Evolutionary conservation across 2,888 invertebrate species (phyloP), one percentile per base, ranked within the genome.

Genomic region (Amphipoea oculea): DNA sequence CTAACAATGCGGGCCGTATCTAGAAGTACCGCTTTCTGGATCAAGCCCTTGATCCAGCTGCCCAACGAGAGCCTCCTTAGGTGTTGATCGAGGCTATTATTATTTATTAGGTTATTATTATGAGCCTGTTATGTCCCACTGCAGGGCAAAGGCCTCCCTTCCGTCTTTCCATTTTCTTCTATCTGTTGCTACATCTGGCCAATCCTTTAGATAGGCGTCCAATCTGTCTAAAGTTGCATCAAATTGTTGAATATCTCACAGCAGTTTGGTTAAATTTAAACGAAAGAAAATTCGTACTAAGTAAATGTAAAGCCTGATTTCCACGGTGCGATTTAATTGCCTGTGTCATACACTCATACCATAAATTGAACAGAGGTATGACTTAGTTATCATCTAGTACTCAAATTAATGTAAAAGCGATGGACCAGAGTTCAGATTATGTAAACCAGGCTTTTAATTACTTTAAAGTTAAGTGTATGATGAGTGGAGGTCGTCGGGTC

Each of bases 361-460:
- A n/a, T n/a, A n/a, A 57, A 57, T 57, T 57, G 0, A 57, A 57
- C 57, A 57, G 23, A 57, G 4, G 3, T 11, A 57, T 57, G 57
- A 57, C 23, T 57, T 11, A n/a, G n/a, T n/a, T 57, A 23, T 11
- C n/a, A n/a, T 57, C n/a, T 23, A n/a, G 11, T 11, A 23, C 23
- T 57, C 57, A 9, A 9, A 23, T 11, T 9, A 9, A 57, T 3
- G 23, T 23, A 57, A 57, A 57, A 57, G 57, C 11, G 23, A 11
- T n/a, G 3, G 23, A 57, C n/a, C 54, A 63, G 20, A 81, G 60
- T 62, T 62, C 68, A 60, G 36, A 51, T 57, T 3, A 40, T 42
- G n/a, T 71, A 14, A 81, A 83, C 57, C 20, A 60, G 1, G 62
- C 77, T 66, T 51, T 66, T 66, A 75, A 79, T 79, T 79, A 48